Evolutionary conservation across 2,888 invertebrate genomes (phyloP).

Genomic region (Nemurella pictetii): DNA sequence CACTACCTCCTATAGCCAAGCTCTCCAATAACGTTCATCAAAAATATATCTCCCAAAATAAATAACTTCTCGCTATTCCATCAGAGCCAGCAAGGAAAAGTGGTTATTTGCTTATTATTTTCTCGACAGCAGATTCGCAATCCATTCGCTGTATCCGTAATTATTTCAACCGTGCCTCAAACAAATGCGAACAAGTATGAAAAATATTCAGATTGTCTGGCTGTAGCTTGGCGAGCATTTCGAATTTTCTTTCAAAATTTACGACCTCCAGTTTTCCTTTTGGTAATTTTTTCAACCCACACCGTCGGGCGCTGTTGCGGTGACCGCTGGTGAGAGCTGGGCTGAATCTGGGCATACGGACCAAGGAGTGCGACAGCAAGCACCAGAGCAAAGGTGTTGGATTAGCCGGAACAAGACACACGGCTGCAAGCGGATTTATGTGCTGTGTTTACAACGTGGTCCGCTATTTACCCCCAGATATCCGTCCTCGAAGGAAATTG

Average conservation of each 20-base stretch:
- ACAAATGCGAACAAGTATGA: not conserved
- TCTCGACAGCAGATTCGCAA: not conserved
- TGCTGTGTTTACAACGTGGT: not conserved
- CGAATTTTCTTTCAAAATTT: not conserved
- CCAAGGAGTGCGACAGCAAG: too few species aligned
- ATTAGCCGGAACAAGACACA: not conserved
- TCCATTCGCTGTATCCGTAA: not conserved
- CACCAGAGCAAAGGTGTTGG: not conserved
- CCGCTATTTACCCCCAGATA: not conserved
- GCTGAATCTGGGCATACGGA: too few species aligned
- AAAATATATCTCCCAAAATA: not conserved
- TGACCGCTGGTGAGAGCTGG: not conserved
- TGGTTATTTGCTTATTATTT: not conserved
- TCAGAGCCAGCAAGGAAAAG: not conserved
- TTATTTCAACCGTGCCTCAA: not conserved
- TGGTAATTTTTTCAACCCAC: not conserved
- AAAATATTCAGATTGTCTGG: not conserved
- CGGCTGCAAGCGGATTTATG: not conserved
- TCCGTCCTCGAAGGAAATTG: not conserved
- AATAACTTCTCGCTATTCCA: not conserved
- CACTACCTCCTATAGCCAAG: not conserved
- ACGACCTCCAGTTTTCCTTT: not conserved
- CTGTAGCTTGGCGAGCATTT: not conserved
- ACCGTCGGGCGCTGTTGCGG: not conserved
- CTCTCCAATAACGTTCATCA: slow-evolving; percentile 3